Base-by-base conservation (phyloP, 1,140 invertebrate genomes). In the Drosophila eugracilis region DNA sequence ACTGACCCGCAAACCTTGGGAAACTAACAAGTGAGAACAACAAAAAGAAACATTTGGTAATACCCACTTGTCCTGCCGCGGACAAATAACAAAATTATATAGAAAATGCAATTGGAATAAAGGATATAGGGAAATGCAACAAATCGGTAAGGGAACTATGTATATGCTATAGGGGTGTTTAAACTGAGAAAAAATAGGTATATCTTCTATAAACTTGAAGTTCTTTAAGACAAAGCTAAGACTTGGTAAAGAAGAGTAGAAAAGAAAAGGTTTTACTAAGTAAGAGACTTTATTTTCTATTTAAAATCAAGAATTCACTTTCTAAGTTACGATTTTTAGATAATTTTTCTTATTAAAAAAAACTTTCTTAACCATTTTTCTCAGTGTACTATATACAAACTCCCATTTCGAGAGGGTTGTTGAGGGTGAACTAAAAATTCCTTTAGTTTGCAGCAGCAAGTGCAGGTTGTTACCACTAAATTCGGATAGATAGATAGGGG, bases 1-100 rank as follows among this genome's bases (percentile, higher is more conserved):
- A 65, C 60, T 69, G 50, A 72, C 63, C 36, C 37, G 53, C n/a
- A 44, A 73, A 73, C 69, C 70, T 75, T 75, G 70, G 70, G 70
- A 75, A 75, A 65, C 53, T 60, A n/a, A 60, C 22, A 49, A n/a
- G 24, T n/a, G 4, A 44, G 28, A 26, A 45, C 19, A 44, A 41
- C 44, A 22, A 59, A 36, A 66, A 65, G 49, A 36, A 67, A 66
- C 48, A 60, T 73, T 48, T 32, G 48, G 14, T 36, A 54, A 34
- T 30, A 36, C 65, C 65, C 77, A 85, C 83, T 86, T 88, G 83
- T 86, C 59, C n/a, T n/a, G 67, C 62, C 47, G 52, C 32, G 59
- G 78, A 45, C 55, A 81, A 83, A 88, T 88, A 88, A 78, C 41
- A 52, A 86, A 86, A 78, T 85, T 74, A 85, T 86, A 80, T 74